These are phyloP conservation scores for Pipistrellus pipistrellus DNA, from an alignment of 2,797 vertebrate genomes.

Conservation along the genomic window DNA sequence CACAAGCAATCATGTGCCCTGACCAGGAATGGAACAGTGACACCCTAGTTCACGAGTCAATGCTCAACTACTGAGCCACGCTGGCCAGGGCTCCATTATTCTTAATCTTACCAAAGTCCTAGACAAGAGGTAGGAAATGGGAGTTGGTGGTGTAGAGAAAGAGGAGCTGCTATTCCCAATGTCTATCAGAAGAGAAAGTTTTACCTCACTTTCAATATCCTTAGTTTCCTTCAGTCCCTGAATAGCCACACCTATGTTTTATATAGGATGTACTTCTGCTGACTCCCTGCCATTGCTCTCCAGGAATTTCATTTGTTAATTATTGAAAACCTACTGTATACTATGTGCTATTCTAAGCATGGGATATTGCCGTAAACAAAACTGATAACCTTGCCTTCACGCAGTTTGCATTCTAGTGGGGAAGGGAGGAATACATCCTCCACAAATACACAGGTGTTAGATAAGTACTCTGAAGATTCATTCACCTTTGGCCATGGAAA, in stretches of 20 bases:
- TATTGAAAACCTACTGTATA: not conserved
- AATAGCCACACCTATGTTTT: not conserved
- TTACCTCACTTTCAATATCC: not conserved
- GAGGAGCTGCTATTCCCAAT: too few species aligned
- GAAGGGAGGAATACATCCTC: not conserved
- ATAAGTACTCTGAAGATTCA: not conserved
- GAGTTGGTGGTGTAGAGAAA: too few species aligned
- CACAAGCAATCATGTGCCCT: too few species aligned
- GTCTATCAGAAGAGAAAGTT: not conserved
- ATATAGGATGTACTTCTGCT: not conserved
- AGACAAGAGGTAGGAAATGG: too few species aligned
- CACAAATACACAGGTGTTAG: not conserved
- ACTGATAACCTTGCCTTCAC: too few species aligned
- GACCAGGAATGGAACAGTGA: too few species aligned
- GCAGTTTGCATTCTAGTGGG: not conserved
- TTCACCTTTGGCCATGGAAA: not conserved
- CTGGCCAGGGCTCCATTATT: too few species aligned
- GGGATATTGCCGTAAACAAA: not conserved
- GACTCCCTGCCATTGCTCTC: not conserved
- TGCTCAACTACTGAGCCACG: too few species aligned
- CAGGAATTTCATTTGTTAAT: not conserved
- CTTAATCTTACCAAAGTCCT: too few species aligned
- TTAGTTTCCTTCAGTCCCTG: not conserved
- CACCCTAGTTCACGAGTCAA: too few species aligned
- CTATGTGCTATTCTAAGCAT: not conserved